Percentiles rank a stretch among this genome's conserved stretches.
Conservation (phyloP, 2,888 invertebrate genomes). For the Phlogophora meticulosa region DNA sequence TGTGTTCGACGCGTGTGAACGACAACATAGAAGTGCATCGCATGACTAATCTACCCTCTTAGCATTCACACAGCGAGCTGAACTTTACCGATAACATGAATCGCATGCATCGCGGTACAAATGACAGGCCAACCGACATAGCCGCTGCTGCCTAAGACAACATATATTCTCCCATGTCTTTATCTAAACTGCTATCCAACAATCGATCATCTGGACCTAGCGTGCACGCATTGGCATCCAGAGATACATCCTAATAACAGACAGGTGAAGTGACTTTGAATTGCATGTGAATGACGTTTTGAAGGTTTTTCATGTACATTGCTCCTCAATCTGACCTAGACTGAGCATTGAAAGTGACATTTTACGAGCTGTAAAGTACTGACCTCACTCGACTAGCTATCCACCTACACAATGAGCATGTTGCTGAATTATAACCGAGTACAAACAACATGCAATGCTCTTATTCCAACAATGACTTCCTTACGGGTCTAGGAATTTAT, state of each 20-base stretch:
- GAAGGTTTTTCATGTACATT: slow-evolving; percentile 16
- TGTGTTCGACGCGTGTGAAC: slow-evolving; percentile 83
- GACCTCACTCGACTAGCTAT: slow-evolving; percentile 48
- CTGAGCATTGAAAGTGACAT: slow-evolving; percentile 47
- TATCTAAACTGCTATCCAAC: slow-evolving; percentile 46
- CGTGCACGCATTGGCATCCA: slow-evolving; percentile 32
- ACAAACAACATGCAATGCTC: slow-evolving; percentile 41
- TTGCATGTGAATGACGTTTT: slow-evolving; percentile 7
- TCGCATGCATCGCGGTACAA: slow-evolving; percentile 69
- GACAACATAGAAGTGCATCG: slow-evolving; percentile 79
- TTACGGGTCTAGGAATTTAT: slow-evolving; percentile 53
- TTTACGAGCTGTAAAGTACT: slow-evolving; percentile 57
- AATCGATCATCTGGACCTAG: slow-evolving; percentile 46
- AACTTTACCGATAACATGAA: slow-evolving; percentile 79
- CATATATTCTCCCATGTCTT: slow-evolving; percentile 43
- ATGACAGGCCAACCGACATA: slow-evolving; percentile 65
- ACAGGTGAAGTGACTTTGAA: slow-evolving; percentile 12
- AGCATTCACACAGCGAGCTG: slow-evolving; percentile 79
- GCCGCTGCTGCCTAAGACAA: slow-evolving; percentile 44
- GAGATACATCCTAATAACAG: slow-evolving; percentile 39
- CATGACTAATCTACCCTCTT: slow-evolving; percentile 85
- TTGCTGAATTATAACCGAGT: slow-evolving; percentile 41
- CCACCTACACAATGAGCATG: slow-evolving; percentile 41
- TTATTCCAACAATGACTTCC: slow-evolving; percentile 52
- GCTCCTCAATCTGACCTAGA: slow-evolving; percentile 45